Evolutionary conservation across 2,797 vertebrate genomes (phyloP).

Genomic region (Sebastiscus tertius): DNA sequence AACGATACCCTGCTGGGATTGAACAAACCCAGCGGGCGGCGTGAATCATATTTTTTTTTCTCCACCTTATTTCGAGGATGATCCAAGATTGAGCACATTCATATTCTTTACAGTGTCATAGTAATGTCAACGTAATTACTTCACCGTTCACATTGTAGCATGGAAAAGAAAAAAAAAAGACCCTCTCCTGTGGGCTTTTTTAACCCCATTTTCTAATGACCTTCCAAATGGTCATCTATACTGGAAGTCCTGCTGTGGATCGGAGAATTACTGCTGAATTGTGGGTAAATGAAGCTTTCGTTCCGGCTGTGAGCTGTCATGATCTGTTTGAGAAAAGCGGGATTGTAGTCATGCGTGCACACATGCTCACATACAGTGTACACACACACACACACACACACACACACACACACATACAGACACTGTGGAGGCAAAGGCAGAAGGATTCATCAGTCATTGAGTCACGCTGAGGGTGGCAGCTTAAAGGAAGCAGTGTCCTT

Average conservation of each 20-base stretch:
- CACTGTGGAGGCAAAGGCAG: constrained; percentile 30
- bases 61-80: constrained; percentile 20
- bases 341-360: constrained; percentile 65
- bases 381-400: constrained; percentile 14
- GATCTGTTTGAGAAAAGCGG: constrained; percentile 72
- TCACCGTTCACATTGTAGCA: constrained; percentile 3
- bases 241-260: constrained; percentile 62
- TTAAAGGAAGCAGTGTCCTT: constrained; percentile 71
- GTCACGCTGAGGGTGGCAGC: constrained; percentile 60
- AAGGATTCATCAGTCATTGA: constrained; percentile 69
- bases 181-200: constrained; percentile 28
- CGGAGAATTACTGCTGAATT: constrained; percentile 75
- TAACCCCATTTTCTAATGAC: constrained; percentile 63
- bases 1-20: constrained; percentile 17
- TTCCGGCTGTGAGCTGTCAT: constrained; percentile 80
- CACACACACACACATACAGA: constrained; percentile 24
- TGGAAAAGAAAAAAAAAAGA: background rate
- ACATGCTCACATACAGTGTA: constrained; percentile 50
- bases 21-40: constrained; percentile 32
- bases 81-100: constrained; percentile 36
- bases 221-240: constrained; percentile 71
- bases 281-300: constrained; percentile 78
- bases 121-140: constrained; percentile 42
- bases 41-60: constrained; percentile 16
- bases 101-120: constrained; percentile 26